Base-by-base conservation (phyloP, 2,113 vertebrate species). In the Taxidea taxus region DNA sequence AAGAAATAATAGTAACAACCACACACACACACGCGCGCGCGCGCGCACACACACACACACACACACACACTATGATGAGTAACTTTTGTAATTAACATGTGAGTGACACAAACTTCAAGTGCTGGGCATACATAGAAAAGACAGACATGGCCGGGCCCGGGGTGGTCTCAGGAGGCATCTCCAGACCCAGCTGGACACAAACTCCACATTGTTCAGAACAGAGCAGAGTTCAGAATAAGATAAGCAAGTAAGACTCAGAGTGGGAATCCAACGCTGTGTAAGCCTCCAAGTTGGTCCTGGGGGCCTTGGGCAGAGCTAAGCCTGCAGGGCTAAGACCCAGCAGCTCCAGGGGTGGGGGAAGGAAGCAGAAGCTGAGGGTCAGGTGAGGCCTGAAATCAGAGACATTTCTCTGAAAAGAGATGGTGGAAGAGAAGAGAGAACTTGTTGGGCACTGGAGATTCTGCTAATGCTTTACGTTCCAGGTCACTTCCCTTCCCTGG, bases 41-140 rank as follows among this genome's bases (percentile, higher is more conserved):
- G n/a, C n/a, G n/a, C n/a, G n/a, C 14, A 29, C 21, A 11, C 4
- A 21, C 74, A 34, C 9, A 68, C 2, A n/a, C 8, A 16, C 25
- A 12, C 7, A 3, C 58, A 29, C 0, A 0, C 3, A 7, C 12
- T 11, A 0, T 21, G 29, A 14, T 60, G 18, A 62, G 23, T 42
- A 78, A 44, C 44, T 16, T 47, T 18, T 11, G 21, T 47, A 25
- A 20, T 82, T 85, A 62, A 13, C 42, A 58, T 7, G 16, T 60
- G 56, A 49, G 7, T 37, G 37, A 74, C 80, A 37, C 14, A 91
- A 64, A 47, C 14, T 27, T 16, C 31, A 70, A 47, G 51, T 37
- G 37, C 31, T 18, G 14, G 37, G 6, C 31, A 2, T 54, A 42
- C 47, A 9, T 8, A 7, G 29, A 78, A 56, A 86, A 78, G 31